A percentile compares a stretch with the other conserved stretches of the same genome.
phyloP scores from a whole-genome alignment of 2,888 invertebrate genomes.

The Byasa hedistus region DNA sequence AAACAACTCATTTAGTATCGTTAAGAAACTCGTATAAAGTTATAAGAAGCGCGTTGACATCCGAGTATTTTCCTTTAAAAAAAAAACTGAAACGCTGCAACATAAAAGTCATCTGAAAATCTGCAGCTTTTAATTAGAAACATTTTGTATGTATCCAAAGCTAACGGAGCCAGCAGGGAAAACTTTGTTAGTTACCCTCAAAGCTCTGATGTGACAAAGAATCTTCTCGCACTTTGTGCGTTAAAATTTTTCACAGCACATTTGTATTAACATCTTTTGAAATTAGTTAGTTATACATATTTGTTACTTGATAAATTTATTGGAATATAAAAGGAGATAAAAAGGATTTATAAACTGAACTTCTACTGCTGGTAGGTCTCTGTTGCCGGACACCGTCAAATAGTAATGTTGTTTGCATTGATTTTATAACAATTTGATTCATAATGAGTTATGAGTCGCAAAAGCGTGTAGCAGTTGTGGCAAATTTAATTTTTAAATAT shows the following conservation, averaged over 20 bases:
- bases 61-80: not conserved
- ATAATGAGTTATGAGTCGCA: too few species aligned
- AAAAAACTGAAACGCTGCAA: not conserved
- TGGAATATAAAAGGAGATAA: not conserved
- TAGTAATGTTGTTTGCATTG: too few species aligned
- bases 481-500: too few species aligned
- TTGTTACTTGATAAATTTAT: not conserved
- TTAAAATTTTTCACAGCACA: not conserved
- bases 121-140: constrained; percentile 1
- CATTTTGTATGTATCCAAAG: not conserved
- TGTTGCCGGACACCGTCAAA: too few species aligned
- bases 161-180: not conserved
- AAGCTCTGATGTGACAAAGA: not conserved
- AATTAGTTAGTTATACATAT: not conserved
- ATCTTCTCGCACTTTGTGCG: not conserved
- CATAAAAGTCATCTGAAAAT: not conserved
- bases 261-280: not conserved
- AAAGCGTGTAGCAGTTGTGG: too few species aligned
- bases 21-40: not conserved
- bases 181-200: not conserved
- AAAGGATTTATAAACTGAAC: not conserved
- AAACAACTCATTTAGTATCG: too few species aligned
- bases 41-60: not conserved
- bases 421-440: too few species aligned
- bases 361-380: too few species aligned